Evolutionary conservation across 2,888 invertebrate genomes (phyloP).

Genomic region (Bellardia bayeri): DNA sequence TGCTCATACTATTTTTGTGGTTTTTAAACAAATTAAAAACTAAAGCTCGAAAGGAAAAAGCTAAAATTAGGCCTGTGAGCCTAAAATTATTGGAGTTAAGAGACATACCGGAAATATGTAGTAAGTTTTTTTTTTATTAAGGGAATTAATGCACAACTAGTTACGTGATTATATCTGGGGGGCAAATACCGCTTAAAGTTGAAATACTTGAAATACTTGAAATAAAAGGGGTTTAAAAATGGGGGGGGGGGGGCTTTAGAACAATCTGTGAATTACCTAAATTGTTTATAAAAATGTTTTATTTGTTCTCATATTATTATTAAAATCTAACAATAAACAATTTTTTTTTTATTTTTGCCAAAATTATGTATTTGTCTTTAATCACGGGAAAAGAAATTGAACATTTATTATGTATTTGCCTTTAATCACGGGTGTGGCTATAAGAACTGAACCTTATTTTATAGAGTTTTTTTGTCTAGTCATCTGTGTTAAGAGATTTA

Average conservation of each 20-base stretch:
- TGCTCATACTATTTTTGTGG: constrained; percentile 45
- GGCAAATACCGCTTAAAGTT: too few species aligned
- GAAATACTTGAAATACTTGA: too few species aligned
- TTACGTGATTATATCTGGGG: too few species aligned
- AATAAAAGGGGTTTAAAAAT: too few species aligned
- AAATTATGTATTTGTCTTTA: constrained; percentile 1
- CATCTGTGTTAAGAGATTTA: constrained; percentile 15
- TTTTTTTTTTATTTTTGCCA: background rate
- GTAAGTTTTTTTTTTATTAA: constrained; percentile 43
- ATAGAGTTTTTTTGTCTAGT: background rate
- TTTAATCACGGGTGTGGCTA: constrained; percentile 32
- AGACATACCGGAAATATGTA: constrained; percentile 58
- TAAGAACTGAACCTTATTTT: background rate
- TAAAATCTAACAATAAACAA: background rate
- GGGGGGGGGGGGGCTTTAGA: too few species aligned
- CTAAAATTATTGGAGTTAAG: constrained; percentile 47
- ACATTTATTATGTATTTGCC: background rate
- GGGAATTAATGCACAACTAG: too few species aligned
- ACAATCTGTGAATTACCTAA: background rate
- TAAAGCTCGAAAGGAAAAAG: background rate
- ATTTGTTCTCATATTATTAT: background rate
- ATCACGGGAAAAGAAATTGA: too few species aligned
- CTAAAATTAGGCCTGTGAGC: background rate
- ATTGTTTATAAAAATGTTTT: background rate
- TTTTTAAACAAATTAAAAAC: constrained; percentile 48